Percentiles rank a stretch among this genome's conserved stretches.
These are phyloP conservation scores for Podilymbus podiceps DNA, from an alignment of 2,113 vertebrate genomes.

Conservation along the genomic window DNA sequence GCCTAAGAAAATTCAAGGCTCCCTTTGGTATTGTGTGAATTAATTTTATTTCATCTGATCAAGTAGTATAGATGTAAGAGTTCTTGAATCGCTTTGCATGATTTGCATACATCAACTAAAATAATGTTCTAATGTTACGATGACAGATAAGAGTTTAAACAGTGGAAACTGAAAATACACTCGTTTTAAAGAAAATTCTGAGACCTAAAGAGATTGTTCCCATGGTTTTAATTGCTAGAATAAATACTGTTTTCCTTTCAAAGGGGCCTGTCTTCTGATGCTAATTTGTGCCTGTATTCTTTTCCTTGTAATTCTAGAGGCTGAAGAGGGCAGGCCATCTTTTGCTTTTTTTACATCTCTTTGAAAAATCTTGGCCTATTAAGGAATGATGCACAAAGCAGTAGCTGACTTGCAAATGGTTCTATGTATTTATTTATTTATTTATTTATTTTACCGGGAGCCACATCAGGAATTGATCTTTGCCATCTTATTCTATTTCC, in stretches of 20 bases:
- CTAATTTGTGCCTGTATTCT: not conserved
- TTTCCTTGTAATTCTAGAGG: constrained; percentile 19
- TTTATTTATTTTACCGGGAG: not conserved
- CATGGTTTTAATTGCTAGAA: not conserved
- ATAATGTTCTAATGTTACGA: not conserved
- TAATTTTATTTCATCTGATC: not conserved
- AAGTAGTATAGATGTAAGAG: not conserved
- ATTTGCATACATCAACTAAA: not conserved
- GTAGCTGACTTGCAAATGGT: constrained; percentile 18
- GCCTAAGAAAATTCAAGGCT: not conserved
- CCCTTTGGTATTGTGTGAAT: not conserved
- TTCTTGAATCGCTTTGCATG: not conserved
- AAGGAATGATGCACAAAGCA: constrained; percentile 7
- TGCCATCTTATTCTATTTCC: not conserved
- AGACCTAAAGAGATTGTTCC: not conserved
- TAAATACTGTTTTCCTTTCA: not conserved
- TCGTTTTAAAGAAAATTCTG: not conserved
- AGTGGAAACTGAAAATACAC: not conserved
- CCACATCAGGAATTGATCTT: not conserved
- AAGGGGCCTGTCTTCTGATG: not conserved
- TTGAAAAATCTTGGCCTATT: not conserved
- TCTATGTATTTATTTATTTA: not conserved
- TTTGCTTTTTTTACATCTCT: not conserved
- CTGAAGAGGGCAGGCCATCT: constrained; percentile 24
- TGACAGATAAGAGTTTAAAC: not conserved